A percentile compares a stretch with the other conserved stretches of the same genome.
Evolutionary conservation across 1,140 invertebrate genomes (phyloP).

Genomic region (Druon quercuslanigerum): DNA sequence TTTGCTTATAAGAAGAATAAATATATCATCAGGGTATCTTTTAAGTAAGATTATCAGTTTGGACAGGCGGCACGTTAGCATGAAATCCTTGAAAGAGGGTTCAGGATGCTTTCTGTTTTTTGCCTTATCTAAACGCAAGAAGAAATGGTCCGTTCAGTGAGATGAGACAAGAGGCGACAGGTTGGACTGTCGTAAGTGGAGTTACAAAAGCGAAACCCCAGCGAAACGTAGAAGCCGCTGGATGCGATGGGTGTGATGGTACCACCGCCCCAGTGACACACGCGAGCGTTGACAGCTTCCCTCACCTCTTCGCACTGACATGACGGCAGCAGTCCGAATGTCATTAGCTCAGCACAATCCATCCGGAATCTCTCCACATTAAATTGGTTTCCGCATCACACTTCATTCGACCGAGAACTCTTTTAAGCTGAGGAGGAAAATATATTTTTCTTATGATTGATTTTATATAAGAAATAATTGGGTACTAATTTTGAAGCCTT

Average conservation of each 20-base stretch:
- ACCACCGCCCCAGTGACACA: slow-evolving; percentile 38
- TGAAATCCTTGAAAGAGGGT: slow-evolving; percentile 28
- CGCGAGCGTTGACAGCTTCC: slow-evolving; percentile 55
- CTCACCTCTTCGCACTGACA: slow-evolving; percentile 28
- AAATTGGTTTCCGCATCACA: slow-evolving; percentile 11
- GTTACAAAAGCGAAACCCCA: slow-evolving; percentile 34
- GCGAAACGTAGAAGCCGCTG: not conserved
- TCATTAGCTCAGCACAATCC: slow-evolving; percentile 57
- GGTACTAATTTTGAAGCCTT: too few relatives aligned
- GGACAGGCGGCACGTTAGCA: slow-evolving; percentile 39
- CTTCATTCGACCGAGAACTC: too few relatives aligned
- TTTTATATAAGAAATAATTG: too few relatives aligned
- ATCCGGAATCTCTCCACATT: slow-evolving; percentile 1
- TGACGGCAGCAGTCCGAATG: slow-evolving; percentile 42
- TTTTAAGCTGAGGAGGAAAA: too few relatives aligned
- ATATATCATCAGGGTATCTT: slow-evolving; percentile 33
- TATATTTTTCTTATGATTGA: too few relatives aligned
- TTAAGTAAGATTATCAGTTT: slow-evolving; percentile 35
- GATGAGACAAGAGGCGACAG: slow-evolving; percentile 46
- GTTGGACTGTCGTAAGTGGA: slow-evolving; percentile 45
- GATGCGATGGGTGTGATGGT: slow-evolving; percentile 10
- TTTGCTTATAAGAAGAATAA: slow-evolving; percentile 32
- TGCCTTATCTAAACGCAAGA: slow-evolving; percentile 49
- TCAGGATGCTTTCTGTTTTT: slow-evolving; percentile 43
- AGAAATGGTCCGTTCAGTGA: slow-evolving; percentile 33